Evolutionary conservation across 2,113 vertebrate species (phyloP).

Genomic region (Origma solitaria): DNA sequence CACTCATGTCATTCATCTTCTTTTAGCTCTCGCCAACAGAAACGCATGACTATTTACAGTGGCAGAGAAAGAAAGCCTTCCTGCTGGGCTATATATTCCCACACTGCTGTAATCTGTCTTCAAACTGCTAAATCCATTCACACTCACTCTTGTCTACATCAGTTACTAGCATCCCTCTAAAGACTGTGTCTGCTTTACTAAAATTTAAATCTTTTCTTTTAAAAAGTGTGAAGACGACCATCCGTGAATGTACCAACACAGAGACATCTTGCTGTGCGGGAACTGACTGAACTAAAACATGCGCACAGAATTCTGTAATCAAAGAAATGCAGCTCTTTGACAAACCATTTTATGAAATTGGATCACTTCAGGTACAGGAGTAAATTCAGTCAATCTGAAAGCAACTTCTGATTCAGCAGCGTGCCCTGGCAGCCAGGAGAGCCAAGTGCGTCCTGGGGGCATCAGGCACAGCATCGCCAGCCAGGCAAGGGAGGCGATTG

Average conservation of each 20-base stretch:
- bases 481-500: not conserved
- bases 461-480: accelerated
- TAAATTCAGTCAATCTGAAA: not conserved
- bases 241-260: not conserved
- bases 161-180: not conserved
- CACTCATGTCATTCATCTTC: not conserved
- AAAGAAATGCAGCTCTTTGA: not conserved
- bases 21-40: constrained; percentile 8
- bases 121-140: constrained; percentile 1
- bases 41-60: not conserved
- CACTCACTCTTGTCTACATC: not conserved
- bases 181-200: not conserved
- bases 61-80: not conserved
- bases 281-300: not conserved
- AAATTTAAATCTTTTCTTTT: not conserved
- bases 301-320: not conserved
- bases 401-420: not conserved
- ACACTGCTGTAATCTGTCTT: constrained; percentile 1
- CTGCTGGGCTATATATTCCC: not conserved
- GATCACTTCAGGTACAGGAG: not conserved
- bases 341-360: not conserved
- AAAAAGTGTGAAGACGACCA: not conserved
- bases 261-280: not conserved
- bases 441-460: not conserved
- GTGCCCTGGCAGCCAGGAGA: not conserved